Conservation (phyloP, 2,797 vertebrate species). For the Tangara arthus region DNA sequence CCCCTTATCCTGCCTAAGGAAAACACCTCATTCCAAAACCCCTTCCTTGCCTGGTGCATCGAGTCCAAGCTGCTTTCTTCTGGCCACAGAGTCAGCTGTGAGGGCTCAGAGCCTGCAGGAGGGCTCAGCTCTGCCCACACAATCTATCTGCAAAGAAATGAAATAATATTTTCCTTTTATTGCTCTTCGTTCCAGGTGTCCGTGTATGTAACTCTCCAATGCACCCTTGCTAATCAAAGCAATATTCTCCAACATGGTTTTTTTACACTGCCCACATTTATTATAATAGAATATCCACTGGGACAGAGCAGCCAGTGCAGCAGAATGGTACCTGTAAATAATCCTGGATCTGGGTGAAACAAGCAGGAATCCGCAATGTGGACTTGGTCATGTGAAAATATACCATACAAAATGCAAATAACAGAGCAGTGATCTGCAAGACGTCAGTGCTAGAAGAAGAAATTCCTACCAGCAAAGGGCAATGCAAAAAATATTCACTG, state of each 20-base stretch:
- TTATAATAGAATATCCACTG: not conserved
- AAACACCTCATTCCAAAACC: not conserved
- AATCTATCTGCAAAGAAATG: not conserved
- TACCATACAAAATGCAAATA: not conserved
- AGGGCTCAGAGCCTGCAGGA: not conserved
- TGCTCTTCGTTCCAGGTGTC: not conserved
- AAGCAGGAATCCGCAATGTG: not conserved
- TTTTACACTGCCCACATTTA: not conserved
- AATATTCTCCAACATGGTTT: not conserved
- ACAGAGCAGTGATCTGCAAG: not conserved
- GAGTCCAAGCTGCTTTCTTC: not conserved
- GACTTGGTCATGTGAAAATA: not conserved
- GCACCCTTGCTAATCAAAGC: not conserved
- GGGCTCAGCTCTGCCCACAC: not conserved
- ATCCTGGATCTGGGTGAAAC: not conserved
- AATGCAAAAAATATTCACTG: not conserved
- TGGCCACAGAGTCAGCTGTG: not conserved
- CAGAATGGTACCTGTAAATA: not conserved
- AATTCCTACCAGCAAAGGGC: not conserved
- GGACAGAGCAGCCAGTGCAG: not conserved
- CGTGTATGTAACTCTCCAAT: rapidly evolving
- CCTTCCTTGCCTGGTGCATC: not conserved
- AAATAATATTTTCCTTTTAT: not conserved
- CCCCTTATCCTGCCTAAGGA: not conserved
- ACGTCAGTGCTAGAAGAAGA: not conserved